Evolutionary conservation across 2,113 vertebrate species (phyloP).

Genomic region (Pristiophorus japonicus): DNA sequence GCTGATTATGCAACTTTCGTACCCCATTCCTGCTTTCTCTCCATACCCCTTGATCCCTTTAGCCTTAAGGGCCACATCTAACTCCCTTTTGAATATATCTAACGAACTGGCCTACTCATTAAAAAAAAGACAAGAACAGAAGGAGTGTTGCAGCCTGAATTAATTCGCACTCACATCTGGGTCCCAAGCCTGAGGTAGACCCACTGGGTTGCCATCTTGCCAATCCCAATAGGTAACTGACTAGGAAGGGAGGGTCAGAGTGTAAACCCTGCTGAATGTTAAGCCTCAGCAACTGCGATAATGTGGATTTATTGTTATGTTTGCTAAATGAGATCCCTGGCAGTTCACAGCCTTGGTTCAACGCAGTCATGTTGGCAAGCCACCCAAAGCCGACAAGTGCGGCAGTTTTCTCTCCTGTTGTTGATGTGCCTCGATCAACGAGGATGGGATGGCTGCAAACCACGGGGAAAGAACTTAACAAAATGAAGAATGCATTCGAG

Average conservation of each 20-base stretch:
- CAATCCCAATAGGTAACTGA: not conserved
- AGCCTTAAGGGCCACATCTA: no score
- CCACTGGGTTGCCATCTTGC: not conserved
- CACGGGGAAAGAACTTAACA: not conserved
- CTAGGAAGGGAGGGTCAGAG: not conserved
- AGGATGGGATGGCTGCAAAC: no score
- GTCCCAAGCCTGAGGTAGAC: not conserved
- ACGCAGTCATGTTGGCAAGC: not conserved
- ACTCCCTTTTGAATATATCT: no score
- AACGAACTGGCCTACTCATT: no score
- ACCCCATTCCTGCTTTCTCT: no score
- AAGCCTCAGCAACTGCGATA: not conserved
- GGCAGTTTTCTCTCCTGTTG: not conserved
- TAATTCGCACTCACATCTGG: not conserved
- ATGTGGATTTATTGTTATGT: not conserved
- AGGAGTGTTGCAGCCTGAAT: not conserved
- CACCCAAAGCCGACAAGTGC: not conserved
- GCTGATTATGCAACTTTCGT: no score
- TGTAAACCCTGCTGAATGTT: not conserved
- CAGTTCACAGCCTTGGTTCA: not conserved
- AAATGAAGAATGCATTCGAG: not conserved
- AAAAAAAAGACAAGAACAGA: not conserved
- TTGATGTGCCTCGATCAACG: not conserved
- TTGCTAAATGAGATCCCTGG: not conserved
- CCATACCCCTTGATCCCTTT: no score